Base-by-base conservation (phyloP, 2,797 vertebrate species). In the Acanthurus tractus region DNA sequence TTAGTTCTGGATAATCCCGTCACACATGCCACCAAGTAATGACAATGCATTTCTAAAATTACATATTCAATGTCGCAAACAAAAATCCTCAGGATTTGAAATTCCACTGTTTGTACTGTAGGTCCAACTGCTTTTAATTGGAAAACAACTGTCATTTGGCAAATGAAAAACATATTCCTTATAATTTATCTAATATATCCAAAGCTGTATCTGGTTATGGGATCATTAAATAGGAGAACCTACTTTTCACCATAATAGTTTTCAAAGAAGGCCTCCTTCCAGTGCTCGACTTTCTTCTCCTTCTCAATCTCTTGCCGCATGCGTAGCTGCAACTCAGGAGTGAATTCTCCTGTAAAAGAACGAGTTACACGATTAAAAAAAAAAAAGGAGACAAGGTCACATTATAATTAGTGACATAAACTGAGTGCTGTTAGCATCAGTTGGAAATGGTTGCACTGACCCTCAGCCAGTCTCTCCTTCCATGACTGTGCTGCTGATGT, bases 231-330 rank as follows among this genome's bases (percentile, higher is more conserved):
- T 46, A 44, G 36, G 46, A 74, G 22, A 74, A 88, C 97, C 92
- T 95, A 99, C 98, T 96, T 97, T 92, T 99, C 96, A 17, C 98
- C 98, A 2, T 99, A 99, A 91, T 98, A 99, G 92, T 93, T 97
- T 93, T 99, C 98, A 63, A 97, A 99, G 86, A 99, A 99, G 2
- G 86, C 94, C 59, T 99, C 98, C 85, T 99, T 99, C 98, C 98
- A 99, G 17, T 91, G 94, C 89, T 99, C 98, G 49, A 98, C 95
- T 92, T 97, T 99, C 94, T 99, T 99, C 57, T 99, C 98, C 87
- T 99, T 99, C 75, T 99, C 98, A 29, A 97, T 96, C 80, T 99
- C 98, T 76, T 99, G 98, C 0, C 97, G 96, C 93, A 99, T 97
- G 63, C 98, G 94, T 11, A 99, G 95, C 90, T 98, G 97, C 95